Evolutionary conservation across 2,797 vertebrate species (phyloP).

Genomic region (Gorsachius magnificus): DNA sequence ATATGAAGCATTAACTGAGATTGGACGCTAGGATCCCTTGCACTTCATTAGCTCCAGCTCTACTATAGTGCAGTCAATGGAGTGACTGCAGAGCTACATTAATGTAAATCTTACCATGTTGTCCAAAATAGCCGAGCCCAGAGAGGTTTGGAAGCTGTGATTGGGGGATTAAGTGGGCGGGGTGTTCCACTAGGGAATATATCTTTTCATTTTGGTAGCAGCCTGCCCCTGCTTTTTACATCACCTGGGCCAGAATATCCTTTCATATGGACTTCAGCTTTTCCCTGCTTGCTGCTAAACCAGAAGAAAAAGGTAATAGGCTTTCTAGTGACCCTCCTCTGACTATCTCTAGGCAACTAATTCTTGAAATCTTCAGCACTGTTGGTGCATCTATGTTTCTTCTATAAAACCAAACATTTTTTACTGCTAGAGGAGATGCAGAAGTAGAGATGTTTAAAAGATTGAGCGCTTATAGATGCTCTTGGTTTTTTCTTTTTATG

Average conservation of each 20-base stretch:
- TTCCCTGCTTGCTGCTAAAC: not conserved
- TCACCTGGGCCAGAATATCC: not conserved
- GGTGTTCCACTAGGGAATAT: accelerated
- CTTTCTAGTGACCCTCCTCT: not conserved
- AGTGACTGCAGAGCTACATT: not conserved
- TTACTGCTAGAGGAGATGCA: not conserved
- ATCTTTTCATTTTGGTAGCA: not conserved
- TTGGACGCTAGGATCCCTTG: not conserved
- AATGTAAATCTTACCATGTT: not conserved
- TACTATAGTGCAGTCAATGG: not conserved
- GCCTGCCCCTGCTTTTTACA: not conserved
- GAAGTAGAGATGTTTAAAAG: not conserved
- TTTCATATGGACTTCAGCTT: not conserved
- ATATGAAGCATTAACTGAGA: accelerated
- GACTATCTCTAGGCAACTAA: not conserved
- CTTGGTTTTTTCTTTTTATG: not conserved
- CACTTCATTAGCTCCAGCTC: not conserved
- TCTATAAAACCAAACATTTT: not conserved
- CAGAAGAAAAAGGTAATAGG: not conserved
- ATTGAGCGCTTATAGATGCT: not conserved
- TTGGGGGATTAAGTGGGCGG: not conserved
- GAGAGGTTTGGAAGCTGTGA: not conserved
- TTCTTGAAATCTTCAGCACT: not conserved
- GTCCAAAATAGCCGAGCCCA: not conserved
- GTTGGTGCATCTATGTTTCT: not conserved